Percentiles rank a stretch among this genome's conserved stretches.
Conservation (phyloP, 2,888 invertebrate genomes). For the Xiphydria camelus region DNA sequence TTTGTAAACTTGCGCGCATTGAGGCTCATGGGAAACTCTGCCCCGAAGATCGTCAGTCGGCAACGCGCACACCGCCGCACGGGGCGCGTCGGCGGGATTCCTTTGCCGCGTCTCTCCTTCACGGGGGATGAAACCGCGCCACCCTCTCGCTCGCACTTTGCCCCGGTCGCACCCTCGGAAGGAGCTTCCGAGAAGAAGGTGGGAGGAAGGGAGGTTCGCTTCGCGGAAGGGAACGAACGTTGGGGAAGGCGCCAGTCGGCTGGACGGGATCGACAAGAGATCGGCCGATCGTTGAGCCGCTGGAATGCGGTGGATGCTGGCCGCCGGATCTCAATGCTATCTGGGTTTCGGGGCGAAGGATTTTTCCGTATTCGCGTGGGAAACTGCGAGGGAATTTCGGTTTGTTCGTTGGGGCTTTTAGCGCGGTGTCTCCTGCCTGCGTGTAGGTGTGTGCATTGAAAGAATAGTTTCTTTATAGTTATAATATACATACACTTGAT, state of each 20-base stretch:
- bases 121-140: background rate
- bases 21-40: slow-evolving; percentile 21
- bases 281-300: background rate
- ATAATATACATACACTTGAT: too few species aligned
- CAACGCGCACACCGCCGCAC: too few species aligned
- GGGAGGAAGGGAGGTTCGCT: background rate
- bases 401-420: too few species aligned
- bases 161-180: background rate
- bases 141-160: background rate
- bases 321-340: background rate
- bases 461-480: too few species aligned
- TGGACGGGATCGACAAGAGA: too few species aligned
- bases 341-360: background rate
- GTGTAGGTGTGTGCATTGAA: too few species aligned
- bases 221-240: background rate
- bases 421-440: too few species aligned
- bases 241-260: background rate
- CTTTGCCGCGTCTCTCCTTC: too few species aligned
- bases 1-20: slow-evolving; percentile 25
- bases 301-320: background rate
- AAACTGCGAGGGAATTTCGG: too few species aligned
- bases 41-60: slow-evolving; percentile 9
- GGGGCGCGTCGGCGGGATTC: too few species aligned
- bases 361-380: background rate
- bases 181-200: slow-evolving; percentile 1